phyloP scores from a whole-genome alignment of 2,113 vertebrate genomes.

The crab-eating macaque (Macaca fascicularis) region T2T-MFA8v1.1 NC_088381.1:29853501-29854000 shows the following conservation, averaged over 20 bases:
- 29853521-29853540: not conserved
- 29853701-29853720: not conserved
- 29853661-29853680: not conserved
- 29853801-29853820: not conserved
- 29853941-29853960: not conserved
- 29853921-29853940: constrained; percentile 22
- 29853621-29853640: not conserved
- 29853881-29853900: constrained; percentile 12
- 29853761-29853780: not conserved
- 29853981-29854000: constrained; percentile 37
- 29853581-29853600: not conserved
- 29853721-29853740: not conserved
- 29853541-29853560: not conserved
- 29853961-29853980: not conserved
- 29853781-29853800: not conserved
- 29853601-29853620: not conserved
- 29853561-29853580: not conserved
- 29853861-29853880: constrained; percentile 45
- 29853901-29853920: constrained; percentile 51
- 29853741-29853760: not conserved
- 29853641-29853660: not conserved
- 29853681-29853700: not conserved
- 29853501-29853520: not conserved
- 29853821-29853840: not conserved
- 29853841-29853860: constrained; percentile 59